These are phyloP conservation scores for Microvelia longipes DNA, from an alignment of 1,140 invertebrate species.

Conservation along the genomic window DNA sequence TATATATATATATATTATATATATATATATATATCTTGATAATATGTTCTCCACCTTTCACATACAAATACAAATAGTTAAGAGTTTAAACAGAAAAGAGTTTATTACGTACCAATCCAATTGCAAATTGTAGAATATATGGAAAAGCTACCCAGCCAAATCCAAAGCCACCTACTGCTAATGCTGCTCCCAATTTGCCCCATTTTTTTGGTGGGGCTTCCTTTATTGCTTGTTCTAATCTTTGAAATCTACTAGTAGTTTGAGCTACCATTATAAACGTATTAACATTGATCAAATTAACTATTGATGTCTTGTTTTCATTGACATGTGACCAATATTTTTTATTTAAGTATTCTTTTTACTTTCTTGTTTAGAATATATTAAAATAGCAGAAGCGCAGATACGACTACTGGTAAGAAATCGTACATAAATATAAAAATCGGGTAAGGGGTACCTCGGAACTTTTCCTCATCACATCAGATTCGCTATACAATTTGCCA, in stretches of 20 bases:
- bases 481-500: too few relatives aligned
- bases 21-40: background rate
- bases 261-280: background rate
- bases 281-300: too few relatives aligned
- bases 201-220: constrained; percentile 12
- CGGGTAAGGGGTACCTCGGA: too few relatives aligned
- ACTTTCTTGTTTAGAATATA: too few relatives aligned
- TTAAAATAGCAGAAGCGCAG: too few relatives aligned
- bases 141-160: constrained; percentile 18
- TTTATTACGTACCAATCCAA: constrained; percentile 6
- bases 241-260: background rate
- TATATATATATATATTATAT: background rate
- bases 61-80: background rate
- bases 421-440: too few relatives aligned
- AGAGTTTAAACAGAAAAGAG: background rate
- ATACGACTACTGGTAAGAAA: too few relatives aligned
- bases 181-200: constrained; percentile 13
- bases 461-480: too few relatives aligned
- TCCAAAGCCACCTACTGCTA: constrained; percentile 14
- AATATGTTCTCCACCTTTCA: background rate
- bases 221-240: background rate
- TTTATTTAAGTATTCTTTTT: too few relatives aligned
- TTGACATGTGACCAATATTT: too few relatives aligned
- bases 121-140: constrained; percentile 14
- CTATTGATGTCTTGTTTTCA: too few relatives aligned